Evolutionary conservation across 2,113 vertebrate genomes (phyloP).

Genomic region (Canis aureus): DNA sequence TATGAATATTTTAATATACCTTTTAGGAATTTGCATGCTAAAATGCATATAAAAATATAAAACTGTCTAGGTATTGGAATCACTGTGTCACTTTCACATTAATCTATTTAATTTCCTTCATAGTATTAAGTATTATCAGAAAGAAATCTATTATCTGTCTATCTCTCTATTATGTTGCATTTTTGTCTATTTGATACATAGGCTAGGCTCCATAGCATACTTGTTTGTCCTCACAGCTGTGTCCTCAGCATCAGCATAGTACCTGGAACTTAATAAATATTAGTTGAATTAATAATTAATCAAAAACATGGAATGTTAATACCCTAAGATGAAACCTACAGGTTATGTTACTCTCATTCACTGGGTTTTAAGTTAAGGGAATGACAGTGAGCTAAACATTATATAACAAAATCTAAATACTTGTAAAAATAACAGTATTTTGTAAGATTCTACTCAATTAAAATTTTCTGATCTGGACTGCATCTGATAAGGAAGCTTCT

Average conservation of each 20-base stretch:
- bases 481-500: background rate
- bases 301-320: background rate
- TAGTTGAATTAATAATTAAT: background rate
- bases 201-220: background rate
- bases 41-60: background rate
- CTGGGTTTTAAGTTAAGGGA: background rate
- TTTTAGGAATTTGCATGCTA: slow-evolving; percentile 38
- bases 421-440: background rate
- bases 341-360: background rate
- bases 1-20: background rate
- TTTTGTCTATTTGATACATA: background rate
- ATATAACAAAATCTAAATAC: background rate
- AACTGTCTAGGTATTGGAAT: background rate
- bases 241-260: background rate
- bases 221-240: background rate
- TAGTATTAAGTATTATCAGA: background rate
- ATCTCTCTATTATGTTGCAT: background rate
- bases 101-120: background rate
- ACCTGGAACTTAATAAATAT: background rate
- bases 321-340: background rate
- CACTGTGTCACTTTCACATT: background rate
- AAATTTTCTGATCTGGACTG: background rate
- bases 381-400: background rate
- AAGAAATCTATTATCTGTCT: background rate
- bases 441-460: background rate